Percentiles rank a stretch among this genome's conserved stretches.
Evolutionary conservation across 2,113 vertebrate species (phyloP).

Genomic region (Boleophthalmus pectinirostris): DNA sequence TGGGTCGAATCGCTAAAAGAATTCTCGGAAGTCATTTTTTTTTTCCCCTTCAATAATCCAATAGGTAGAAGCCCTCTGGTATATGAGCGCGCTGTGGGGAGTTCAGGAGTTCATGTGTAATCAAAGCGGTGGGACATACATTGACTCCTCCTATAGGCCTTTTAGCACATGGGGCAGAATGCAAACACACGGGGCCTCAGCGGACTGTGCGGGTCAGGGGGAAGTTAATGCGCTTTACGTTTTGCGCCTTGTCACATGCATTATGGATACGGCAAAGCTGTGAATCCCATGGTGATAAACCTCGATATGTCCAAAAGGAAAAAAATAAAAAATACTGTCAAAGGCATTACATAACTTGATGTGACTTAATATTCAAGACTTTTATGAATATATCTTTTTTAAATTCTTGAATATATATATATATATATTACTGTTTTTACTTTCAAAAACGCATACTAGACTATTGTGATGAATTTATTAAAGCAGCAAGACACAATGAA

Average conservation of each 20-base stretch:
- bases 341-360: too few species aligned
- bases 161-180: not conserved
- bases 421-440: too few species aligned
- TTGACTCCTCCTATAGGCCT: not conserved
- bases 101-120: constrained; percentile 1
- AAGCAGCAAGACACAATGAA: too few species aligned
- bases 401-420: too few species aligned
- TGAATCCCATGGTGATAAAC: not conserved
- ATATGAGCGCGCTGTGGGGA: not conserved
- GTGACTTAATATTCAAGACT: too few species aligned
- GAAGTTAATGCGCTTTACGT: not conserved
- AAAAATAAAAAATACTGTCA: not conserved
- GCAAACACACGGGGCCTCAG: not conserved
- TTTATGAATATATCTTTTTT: too few species aligned
- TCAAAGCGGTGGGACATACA: not conserved
- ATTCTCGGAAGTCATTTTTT: constrained; percentile 1
- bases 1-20: not conserved
- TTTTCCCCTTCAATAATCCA: not conserved
- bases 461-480: too few species aligned
- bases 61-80: not conserved
- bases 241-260: not conserved
- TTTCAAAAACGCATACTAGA: too few species aligned
- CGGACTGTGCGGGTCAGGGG: not conserved
- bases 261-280: not conserved
- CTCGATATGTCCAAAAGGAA: not conserved